A percentile compares a stretch with the other conserved stretches of the same genome.
Conservation (phyloP, 2,797 vertebrate genomes). For the Phoebastria nigripes region DNA sequence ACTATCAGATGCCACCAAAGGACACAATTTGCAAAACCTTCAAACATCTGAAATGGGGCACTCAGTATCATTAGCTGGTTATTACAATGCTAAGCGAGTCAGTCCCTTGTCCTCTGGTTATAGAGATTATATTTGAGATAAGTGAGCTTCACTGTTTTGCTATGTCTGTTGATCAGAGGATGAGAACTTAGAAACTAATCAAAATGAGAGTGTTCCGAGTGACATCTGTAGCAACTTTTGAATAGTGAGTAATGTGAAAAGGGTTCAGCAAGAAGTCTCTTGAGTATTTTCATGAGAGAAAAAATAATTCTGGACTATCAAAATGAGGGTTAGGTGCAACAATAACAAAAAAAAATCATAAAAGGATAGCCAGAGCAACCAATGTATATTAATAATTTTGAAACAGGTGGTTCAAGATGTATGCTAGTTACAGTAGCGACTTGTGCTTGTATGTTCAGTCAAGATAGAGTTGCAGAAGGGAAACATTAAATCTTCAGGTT, state of each 20-base stretch:
- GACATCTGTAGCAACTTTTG: not conserved
- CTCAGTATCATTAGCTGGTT: not conserved
- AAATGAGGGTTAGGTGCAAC: not conserved
- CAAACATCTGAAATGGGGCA: not conserved
- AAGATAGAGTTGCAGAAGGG: not conserved
- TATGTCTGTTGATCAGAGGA: not conserved
- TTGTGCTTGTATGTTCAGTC: not conserved
- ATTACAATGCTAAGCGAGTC: not conserved
- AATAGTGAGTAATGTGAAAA: not conserved
- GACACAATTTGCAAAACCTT: not conserved
- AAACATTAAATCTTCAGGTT: not conserved
- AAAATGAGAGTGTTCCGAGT: not conserved
- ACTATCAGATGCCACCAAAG: not conserved
- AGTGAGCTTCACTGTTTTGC: not conserved
- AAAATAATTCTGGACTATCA: slow-evolving; percentile 6
- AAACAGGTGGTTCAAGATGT: not conserved
- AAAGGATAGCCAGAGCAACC: not conserved
- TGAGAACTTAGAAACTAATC: not conserved
- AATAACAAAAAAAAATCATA: not conserved
- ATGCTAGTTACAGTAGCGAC: not conserved
- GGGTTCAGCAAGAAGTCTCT: not conserved
- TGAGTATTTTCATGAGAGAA: not conserved
- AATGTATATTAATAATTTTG: not conserved
- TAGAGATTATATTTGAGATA: not conserved
- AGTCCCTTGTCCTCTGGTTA: not conserved